Evolutionary conservation across 2,113 vertebrate species (phyloP), one percentile per base, ranked within the genome.

Genomic region (Montifringilla adamsi): DNA sequence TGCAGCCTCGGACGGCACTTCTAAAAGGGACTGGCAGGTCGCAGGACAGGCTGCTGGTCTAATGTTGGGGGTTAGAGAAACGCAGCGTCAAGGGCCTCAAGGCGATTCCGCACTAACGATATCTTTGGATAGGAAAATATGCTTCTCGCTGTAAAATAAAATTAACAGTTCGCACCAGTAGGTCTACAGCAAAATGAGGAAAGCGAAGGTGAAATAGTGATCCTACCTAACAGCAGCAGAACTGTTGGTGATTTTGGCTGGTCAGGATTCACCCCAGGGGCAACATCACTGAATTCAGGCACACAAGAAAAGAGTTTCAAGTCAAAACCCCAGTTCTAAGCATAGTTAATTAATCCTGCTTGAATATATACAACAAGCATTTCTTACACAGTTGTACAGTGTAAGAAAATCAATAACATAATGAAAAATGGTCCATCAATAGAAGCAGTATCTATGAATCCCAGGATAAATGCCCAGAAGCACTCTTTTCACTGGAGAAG

Each of bases 1-100:
- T 1, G 1, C 27, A 5, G 47, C 21, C 39, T 10, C 67, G 0
- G 4, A 5, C 6, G 8, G 53, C 21, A 0, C 7, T 7, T 1
- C 31, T 1, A 2, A 20, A 5, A 60, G 52, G 28, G 27, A 1
- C 15, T 2, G 35, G 3, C 47, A 23, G 6, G 14, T 2, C 2
- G 10, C 28, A 2, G 58, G 24, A 30, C 3, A 5, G 27, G 44
- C 20, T 14, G 35, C 8, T 27, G 35, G 6, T 15, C 15, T 11
- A 0, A 3, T 4, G 49, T 1, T 6, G 52, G 6, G 17, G 15
- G 37, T 6, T 7, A 5, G 24, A 13, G 10, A 24, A 21, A 14
- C 17, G 19, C 33, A 21, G 0, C 10, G 6, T 4, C 3, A 1
- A 14, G 52, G 39, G 31, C 55, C 46, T 50, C 12, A 1, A 15